Base-by-base conservation (phyloP, 1,140 invertebrate genomes). In the Drosophila mauritiana region DNA sequence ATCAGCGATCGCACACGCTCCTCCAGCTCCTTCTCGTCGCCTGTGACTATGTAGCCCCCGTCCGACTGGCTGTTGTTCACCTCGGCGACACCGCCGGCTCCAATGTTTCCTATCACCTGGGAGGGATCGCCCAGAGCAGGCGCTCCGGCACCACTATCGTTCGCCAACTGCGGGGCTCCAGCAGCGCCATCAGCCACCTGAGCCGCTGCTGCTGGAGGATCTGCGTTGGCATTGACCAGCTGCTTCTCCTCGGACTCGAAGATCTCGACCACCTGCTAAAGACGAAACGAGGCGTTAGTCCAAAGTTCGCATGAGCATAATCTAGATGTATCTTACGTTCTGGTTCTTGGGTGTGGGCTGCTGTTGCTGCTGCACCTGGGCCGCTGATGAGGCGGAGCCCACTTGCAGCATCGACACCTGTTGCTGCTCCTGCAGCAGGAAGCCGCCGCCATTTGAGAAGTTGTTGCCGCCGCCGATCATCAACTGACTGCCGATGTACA, bases 401-500 rank as follows among this genome's bases (percentile, higher is more conserved):
- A 49, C 67, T 49, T 90, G 90, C 15, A 83, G 12, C 0, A 85
- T 57, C 3, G 83, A 25, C 40, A 61, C 58, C 15, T 63, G 70
- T 46, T 77, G 73, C 7, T 91, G 85, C 5, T 92, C 88, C 63
- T 90, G 90, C 62, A 92, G 63, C 42, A 92, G 57, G n/a, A 90
- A 92, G n/a, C 83, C 64, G 31, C 80, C 79, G 37, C 90, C 91
- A 12, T 78, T 80, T 7, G 74, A 68, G 48, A 92, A 90, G 56
- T 85, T 92, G 61, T 91, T 90, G 37, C 84, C 89, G 40, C 90
- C 90, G 12, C 91, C 91, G 51, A 93, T 92, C 80, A 92, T 92
- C 5, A 93, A 74, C 76, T 95, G 94, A 53, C 93, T 93, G 70
- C 94, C 94, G n/a, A 95, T 93, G 91, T 96, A 96, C 52, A 96